Evolutionary conservation across 2,797 vertebrate genomes (phyloP).

Genomic region (Sarcoramphus papa): DNA sequence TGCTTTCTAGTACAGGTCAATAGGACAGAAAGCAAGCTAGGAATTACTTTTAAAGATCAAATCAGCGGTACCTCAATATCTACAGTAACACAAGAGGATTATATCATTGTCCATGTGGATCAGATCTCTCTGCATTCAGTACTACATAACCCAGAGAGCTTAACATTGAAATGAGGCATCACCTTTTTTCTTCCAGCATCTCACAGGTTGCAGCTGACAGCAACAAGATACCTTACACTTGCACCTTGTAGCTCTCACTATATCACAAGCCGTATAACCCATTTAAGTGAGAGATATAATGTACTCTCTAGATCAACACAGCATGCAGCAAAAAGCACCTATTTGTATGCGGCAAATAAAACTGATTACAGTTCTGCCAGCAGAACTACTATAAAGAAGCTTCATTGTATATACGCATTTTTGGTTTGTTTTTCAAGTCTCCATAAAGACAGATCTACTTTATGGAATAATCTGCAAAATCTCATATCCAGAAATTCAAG

Average conservation of each 20-base stretch:
- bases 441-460: not conserved
- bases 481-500: not conserved
- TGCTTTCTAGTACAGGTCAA: not conserved
- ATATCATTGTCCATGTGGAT: not conserved
- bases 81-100: not conserved
- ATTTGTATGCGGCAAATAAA: not conserved
- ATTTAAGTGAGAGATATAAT: not conserved
- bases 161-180: not conserved
- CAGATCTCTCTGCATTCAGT: not conserved
- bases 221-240: not conserved
- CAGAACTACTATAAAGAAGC: not conserved
- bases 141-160: not conserved
- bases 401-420: not conserved
- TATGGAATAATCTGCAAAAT: not conserved
- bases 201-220: not conserved
- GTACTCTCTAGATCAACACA: not conserved
- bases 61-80: not conserved
- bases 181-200: not conserved
- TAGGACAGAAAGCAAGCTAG: not conserved
- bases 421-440: not conserved
- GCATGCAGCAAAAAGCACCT: not conserved
- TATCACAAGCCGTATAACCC: rapidly evolving
- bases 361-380: not conserved
- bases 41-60: not conserved
- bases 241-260: not conserved